These are phyloP conservation scores for Agrotis ipsilon DNA, from an alignment of 2,888 invertebrate species.

Conservation along the genomic window DNA sequence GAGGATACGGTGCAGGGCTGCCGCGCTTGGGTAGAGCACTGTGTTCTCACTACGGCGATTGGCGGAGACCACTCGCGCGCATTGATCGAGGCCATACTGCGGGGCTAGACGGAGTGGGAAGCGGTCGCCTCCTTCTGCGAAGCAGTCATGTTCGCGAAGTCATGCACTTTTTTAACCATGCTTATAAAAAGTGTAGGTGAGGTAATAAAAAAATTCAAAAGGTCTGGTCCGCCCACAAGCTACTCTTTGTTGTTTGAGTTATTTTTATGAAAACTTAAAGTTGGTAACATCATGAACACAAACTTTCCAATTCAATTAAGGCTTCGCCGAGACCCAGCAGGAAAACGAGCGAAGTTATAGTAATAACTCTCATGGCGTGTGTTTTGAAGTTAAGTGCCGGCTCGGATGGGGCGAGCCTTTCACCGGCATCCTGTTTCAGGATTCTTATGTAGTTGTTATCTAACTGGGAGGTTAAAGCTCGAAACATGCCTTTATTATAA, in stretches of 20 bases:
- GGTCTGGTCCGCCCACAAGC: not conserved
- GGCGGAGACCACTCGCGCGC: too few relatives aligned
- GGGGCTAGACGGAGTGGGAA: too few relatives aligned
- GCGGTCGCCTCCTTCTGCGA: too few relatives aligned
- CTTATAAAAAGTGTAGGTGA: too few relatives aligned
- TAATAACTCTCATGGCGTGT: not conserved
- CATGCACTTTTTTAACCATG: too few relatives aligned
- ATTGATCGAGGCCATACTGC: too few relatives aligned
- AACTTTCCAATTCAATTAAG: not conserved
- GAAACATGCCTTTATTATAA: slow-evolving; percentile 15
- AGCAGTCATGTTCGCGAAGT: too few relatives aligned
- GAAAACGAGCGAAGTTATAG: slow-evolving; percentile 2
- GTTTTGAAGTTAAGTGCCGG: not conserved
- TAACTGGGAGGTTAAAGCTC: slow-evolving; percentile 24
- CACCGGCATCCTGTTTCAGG: slow-evolving; percentile 2
- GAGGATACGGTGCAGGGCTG: too few relatives aligned
- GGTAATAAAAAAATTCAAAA: not conserved
- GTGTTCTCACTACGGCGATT: too few relatives aligned
- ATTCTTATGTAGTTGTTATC: not conserved
- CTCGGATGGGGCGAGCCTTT: not conserved
- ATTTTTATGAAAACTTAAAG: not conserved
- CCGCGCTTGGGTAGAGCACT: too few relatives aligned
- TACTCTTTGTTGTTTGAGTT: not conserved
- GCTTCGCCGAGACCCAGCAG: not conserved
- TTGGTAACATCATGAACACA: not conserved